Percentiles rank a stretch among this genome's conserved stretches.
phyloP scores from a whole-genome alignment of 2,888 invertebrate species.

The Mylabris sibirica region DNA sequence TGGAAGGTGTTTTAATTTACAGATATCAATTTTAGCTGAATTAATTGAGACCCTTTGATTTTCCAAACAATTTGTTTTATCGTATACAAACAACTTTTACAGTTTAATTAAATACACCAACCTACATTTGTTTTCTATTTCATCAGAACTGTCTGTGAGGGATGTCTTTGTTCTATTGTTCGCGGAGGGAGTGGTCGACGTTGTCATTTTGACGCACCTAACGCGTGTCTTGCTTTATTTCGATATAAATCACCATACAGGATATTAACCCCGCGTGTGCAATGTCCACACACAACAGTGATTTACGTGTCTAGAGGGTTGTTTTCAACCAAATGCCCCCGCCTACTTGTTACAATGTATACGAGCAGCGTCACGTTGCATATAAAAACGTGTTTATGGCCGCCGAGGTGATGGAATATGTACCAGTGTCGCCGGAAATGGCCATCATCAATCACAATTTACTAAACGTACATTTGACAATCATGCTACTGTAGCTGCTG shows the following conservation, averaged over 20 bases:
- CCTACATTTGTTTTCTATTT: not conserved
- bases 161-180: constrained; percentile 10
- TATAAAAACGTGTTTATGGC: constrained; percentile 60
- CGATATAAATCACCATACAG: constrained; percentile 56
- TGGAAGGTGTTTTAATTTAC: not conserved
- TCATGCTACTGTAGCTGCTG: constrained; percentile 33
- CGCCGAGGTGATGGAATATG: constrained; percentile 58
- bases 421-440: constrained; percentile 58
- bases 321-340: constrained; percentile 47
- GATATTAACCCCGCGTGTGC: constrained; percentile 61
- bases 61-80: not conserved
- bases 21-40: not conserved
- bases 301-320: constrained; percentile 60
- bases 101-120: not conserved
- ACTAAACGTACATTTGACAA: constrained; percentile 48
- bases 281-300: constrained; percentile 58
- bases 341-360: constrained; percentile 58
- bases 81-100: too few species aligned
- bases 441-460: constrained; percentile 60
- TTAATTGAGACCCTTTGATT: not conserved
- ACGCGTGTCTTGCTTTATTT: constrained; percentile 14
- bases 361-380: constrained; percentile 55
- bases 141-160: not conserved
- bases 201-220: constrained; percentile 10
- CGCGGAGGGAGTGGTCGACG: not conserved